Conservation (phyloP, 1,140 invertebrate genomes). For the Dinothrombium tinctorium region DNA sequence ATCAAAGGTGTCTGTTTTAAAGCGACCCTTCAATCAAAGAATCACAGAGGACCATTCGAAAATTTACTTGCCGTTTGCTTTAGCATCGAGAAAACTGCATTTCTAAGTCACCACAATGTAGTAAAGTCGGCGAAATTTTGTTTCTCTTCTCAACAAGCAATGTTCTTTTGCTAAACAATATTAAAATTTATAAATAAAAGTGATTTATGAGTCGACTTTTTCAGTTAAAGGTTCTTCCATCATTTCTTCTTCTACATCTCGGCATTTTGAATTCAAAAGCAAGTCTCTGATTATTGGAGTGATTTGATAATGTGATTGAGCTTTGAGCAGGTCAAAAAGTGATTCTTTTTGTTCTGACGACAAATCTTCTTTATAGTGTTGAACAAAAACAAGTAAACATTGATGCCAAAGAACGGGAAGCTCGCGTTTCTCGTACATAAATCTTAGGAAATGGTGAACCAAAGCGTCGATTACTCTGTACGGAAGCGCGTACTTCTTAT, state of each 20-base stretch:
- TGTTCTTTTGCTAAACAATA: too few relatives aligned
- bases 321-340: slow-evolving; percentile 45
- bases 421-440: slow-evolving; percentile 50
- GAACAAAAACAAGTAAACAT: slow-evolving; percentile 70
- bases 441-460: slow-evolving; percentile 82
- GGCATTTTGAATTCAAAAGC: slow-evolving; percentile 49
- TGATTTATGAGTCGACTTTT: too few relatives aligned
- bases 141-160: too few relatives aligned
- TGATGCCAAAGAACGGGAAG: slow-evolving; percentile 95
- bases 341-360: slow-evolving; percentile 73
- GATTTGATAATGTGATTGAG: slow-evolving; percentile 53
- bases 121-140: too few relatives aligned
- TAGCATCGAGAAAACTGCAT: too few relatives aligned
- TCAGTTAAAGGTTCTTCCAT: background rate
- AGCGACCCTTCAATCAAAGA: too few relatives aligned
- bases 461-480: slow-evolving; percentile 82
- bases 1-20: too few relatives aligned
- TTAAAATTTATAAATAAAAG: too few relatives aligned
- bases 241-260: slow-evolving; percentile 29
- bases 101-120: too few relatives aligned
- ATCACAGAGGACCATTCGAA: too few relatives aligned
- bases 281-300: slow-evolving; percentile 63
- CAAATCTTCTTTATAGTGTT: slow-evolving; percentile 84
- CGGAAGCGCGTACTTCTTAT: slow-evolving; percentile 94
- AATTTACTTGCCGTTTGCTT: too few relatives aligned